A percentile compares a stretch with the other conserved stretches of the same genome.
These are phyloP conservation scores for Pseudomugil gertrudae DNA, from an alignment of 2,797 vertebrate genomes.

Conservation along the genomic window DNA sequence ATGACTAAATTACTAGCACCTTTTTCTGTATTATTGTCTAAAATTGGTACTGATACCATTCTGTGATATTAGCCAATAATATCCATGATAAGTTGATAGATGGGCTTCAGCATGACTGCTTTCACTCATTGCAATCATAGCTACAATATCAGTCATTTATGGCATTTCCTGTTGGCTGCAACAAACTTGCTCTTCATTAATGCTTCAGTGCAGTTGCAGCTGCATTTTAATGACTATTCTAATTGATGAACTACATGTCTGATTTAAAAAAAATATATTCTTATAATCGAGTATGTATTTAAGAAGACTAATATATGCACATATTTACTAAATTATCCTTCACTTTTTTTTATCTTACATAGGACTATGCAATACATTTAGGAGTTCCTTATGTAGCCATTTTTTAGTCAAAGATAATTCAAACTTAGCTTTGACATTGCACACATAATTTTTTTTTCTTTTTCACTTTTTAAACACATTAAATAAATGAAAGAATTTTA, in stretches of 20 bases:
- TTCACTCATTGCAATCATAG: conserved; percentile 2
- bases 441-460: conserved; percentile 4
- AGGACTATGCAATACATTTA: not conserved
- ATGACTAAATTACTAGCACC: not conserved
- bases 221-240: not conserved
- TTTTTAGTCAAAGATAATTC: not conserved
- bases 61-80: not conserved
- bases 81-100: not conserved
- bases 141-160: not conserved
- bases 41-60: not conserved
- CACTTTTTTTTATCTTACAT: conserved; percentile 27
- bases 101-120: not conserved
- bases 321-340: conserved; percentile 1
- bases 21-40: conserved; percentile 2
- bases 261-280: too few relatives aligned
- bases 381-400: not conserved
- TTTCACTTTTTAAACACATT: conserved; percentile 42
- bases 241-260: not conserved
- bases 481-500: conserved; percentile 25
- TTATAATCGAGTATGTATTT: not conserved
- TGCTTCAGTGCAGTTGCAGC: not conserved
- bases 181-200: not conserved
- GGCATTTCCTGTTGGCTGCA: not conserved
- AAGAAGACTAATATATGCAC: conserved; percentile 8
- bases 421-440: not conserved